These are phyloP conservation scores for Elephantulus edwardii DNA, from an alignment of 2,113 vertebrate species.

Conservation along the genomic window DNA sequence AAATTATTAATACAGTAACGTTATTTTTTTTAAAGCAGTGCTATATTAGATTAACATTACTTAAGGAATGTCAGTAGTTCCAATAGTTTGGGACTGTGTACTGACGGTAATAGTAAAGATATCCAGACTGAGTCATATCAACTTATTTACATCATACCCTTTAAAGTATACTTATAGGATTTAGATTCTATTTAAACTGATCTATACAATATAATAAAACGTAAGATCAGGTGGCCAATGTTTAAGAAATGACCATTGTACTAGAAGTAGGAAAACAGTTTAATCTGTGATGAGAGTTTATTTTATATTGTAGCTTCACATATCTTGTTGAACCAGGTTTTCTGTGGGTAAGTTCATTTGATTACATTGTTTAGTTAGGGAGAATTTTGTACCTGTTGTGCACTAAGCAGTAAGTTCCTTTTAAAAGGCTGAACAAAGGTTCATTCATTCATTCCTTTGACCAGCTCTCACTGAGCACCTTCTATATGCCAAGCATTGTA, in stretches of 20 bases:
- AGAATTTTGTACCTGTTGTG: slow-evolving; percentile 23
- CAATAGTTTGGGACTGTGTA: slow-evolving; percentile 28
- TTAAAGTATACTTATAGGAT: slow-evolving; percentile 4
- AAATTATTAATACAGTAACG: not conserved
- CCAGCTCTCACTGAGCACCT: not conserved
- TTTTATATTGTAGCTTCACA: slow-evolving; percentile 26
- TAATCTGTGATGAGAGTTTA: slow-evolving; percentile 56
- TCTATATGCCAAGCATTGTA: not conserved
- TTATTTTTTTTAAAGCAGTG: not conserved
- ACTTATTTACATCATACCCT: slow-evolving; percentile 32
- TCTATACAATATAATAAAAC: slow-evolving; percentile 30
- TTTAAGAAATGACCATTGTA: slow-evolving; percentile 46
- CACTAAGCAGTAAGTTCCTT: slow-evolving; percentile 5
- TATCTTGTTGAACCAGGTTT: slow-evolving; percentile 43
- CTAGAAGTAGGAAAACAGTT: not conserved
- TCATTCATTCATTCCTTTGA: slow-evolving; percentile 51
- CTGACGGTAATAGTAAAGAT: slow-evolving; percentile 61
- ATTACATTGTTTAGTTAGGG: slow-evolving; percentile 59
- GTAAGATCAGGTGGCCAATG: not conserved
- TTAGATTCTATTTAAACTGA: slow-evolving; percentile 51
- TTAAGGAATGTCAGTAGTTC: slow-evolving; percentile 43
- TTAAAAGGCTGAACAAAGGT: slow-evolving; percentile 55
- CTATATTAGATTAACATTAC: slow-evolving; percentile 28
- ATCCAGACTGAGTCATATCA: slow-evolving; percentile 54
- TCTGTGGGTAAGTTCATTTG: slow-evolving; percentile 24